These are phyloP conservation scores for Drosophila pectinifera DNA, from an alignment of 1,140 invertebrate genomes.

Conservation along the genomic window DNA sequence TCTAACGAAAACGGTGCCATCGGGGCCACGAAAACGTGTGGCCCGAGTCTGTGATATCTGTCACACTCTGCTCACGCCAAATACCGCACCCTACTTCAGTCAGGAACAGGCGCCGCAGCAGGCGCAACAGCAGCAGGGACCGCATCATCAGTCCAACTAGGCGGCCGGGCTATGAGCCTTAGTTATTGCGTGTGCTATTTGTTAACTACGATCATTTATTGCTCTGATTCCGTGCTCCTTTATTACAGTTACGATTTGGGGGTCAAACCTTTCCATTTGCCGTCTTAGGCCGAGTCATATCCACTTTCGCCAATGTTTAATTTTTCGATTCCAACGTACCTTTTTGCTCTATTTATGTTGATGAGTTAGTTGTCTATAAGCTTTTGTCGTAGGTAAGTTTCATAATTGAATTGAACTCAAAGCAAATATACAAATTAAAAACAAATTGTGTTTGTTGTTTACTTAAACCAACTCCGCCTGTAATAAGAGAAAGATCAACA, in stretches of 20 bases:
- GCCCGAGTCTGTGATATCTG: slow-evolving; percentile 98
- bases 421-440: slow-evolving; percentile 65
- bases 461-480: slow-evolving; percentile 69
- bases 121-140: slow-evolving; percentile 34
- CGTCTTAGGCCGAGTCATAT: slow-evolving; percentile 54
- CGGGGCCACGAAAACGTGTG: slow-evolving; percentile 93
- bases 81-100: slow-evolving; percentile 98
- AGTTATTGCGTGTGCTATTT: slow-evolving; percentile 40
- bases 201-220: slow-evolving; percentile 33
- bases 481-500: slow-evolving; percentile 24
- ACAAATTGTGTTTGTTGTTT: slow-evolving; percentile 36
- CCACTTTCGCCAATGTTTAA: slow-evolving; percentile 34
- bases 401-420: slow-evolving; percentile 71
- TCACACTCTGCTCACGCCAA: slow-evolving; percentile 96
- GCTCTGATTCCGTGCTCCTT: slow-evolving; percentile 29
- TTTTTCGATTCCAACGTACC: slow-evolving; percentile 35
- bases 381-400: slow-evolving; percentile 65
- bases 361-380: slow-evolving; percentile 54
- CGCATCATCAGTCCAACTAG: slow-evolving; percentile 86
- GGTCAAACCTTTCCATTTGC: slow-evolving; percentile 39
- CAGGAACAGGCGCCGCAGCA: slow-evolving; percentile 87
- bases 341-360: slow-evolving; percentile 43
- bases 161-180: slow-evolving; percentile 13
- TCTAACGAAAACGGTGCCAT: slow-evolving; percentile 91
- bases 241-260: slow-evolving; percentile 17